These are phyloP conservation scores for Drosophila yooni DNA, from an alignment of 2,888 invertebrate species.

Conservation along the genomic window DNA sequence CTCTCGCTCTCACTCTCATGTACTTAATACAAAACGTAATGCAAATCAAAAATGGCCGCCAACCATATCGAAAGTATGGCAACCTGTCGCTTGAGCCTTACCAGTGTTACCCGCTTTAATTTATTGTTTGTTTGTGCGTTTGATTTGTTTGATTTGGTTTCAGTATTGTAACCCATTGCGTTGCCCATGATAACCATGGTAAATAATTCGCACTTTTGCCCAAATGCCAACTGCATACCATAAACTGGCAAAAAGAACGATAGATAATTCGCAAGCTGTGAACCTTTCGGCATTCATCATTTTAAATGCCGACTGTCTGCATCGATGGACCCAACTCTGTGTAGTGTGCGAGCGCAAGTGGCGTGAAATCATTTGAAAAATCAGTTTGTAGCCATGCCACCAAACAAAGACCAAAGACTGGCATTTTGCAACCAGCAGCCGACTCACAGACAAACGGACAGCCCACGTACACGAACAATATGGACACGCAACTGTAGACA, in stretches of 20 bases:
- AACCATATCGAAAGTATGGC: constrained; percentile 39
- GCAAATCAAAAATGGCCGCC: constrained; percentile 59
- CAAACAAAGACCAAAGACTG: constrained; percentile 60
- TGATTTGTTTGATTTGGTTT: constrained; percentile 38
- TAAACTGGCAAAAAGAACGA: background rate
- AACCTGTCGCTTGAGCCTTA: constrained; percentile 46
- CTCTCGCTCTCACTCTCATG: background rate
- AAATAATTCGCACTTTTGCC: constrained; percentile 57
- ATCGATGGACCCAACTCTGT: constrained; percentile 17
- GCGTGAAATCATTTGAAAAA: constrained; percentile 66
- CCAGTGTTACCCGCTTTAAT: constrained; percentile 18
- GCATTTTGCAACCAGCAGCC: constrained; percentile 46
- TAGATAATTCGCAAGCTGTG: background rate
- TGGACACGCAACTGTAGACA: constrained; percentile 57
- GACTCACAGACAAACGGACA: constrained; percentile 9
- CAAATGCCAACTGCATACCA: background rate
- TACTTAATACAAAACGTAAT: constrained; percentile 21
- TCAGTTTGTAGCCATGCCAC: constrained; percentile 47
- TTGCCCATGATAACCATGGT: constrained; percentile 56
- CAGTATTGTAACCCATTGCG: constrained; percentile 47
- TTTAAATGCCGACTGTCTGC: background rate
- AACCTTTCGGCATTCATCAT: constrained; percentile 4
- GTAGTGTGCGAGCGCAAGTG: constrained; percentile 46
- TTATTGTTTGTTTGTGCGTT: constrained; percentile 32
- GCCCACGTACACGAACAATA: constrained; percentile 53